Evolutionary conservation across 2,113 vertebrate genomes (phyloP).

Genomic region (Halichoerus grypus): DNA sequence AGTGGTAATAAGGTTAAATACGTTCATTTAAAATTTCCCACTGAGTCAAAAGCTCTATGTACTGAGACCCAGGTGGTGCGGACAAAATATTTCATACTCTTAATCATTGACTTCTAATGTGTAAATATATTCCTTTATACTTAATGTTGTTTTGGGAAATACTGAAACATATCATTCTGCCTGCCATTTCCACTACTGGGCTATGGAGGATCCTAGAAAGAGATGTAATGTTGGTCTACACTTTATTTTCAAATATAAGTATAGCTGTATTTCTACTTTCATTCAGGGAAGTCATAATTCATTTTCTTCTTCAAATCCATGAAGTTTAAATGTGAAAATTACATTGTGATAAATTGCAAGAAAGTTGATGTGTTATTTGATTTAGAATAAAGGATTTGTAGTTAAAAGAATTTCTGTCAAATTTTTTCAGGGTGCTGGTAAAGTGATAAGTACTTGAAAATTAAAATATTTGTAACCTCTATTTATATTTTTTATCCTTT

Average conservation of each 20-base stretch:
- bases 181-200: background rate
- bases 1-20: background rate
- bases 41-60: background rate
- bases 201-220: background rate
- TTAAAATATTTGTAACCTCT: background rate
- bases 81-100: background rate
- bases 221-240: background rate
- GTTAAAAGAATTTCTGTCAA: conserved; percentile 3
- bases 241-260: conserved; percentile 10
- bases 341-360: background rate
- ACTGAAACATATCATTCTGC: background rate
- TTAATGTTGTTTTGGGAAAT: background rate
- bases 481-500: background rate
- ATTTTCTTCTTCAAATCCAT: background rate
- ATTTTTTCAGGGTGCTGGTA: background rate
- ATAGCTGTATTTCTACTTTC: background rate
- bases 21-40: background rate
- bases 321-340: background rate
- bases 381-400: background rate
- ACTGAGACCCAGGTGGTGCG: background rate
- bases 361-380: background rate
- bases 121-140: background rate
- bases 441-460: background rate
- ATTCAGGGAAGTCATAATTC: background rate
- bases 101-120: background rate